phyloP scores from a whole-genome alignment of 2,888 invertebrate genomes.

The Lasius platythorax region DNA sequence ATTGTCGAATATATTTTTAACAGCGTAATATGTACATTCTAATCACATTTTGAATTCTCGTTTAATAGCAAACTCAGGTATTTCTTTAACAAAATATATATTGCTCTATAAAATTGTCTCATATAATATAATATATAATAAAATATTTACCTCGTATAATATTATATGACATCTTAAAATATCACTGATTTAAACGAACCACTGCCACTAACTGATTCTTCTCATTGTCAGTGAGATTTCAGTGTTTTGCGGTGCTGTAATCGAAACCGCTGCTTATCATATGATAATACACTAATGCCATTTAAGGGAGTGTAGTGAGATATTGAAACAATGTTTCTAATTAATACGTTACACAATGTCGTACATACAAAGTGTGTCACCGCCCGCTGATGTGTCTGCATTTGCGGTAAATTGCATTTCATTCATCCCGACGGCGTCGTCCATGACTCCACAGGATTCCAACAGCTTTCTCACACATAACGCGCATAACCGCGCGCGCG shows the following conservation, averaged over 20 bases:
- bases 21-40: not conserved
- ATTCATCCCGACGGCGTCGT: conserved; percentile 36
- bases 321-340: not conserved
- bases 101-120: not conserved
- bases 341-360: not conserved
- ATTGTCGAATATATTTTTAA: not conserved
- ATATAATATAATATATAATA: not conserved
- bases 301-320: not conserved
- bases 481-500: not conserved
- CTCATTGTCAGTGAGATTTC: not conserved
- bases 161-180: not conserved
- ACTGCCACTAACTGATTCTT: not conserved
- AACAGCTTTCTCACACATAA: conserved; percentile 18
- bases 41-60: not conserved
- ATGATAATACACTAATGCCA: not conserved
- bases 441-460: conserved; percentile 37
- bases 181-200: not conserved
- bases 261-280: not conserved
- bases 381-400: conserved; percentile 12
- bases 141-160: not conserved
- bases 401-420: conserved; percentile 29
- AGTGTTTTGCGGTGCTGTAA: not conserved
- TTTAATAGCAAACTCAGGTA: not conserved
- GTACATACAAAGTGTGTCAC: conserved; percentile 27
- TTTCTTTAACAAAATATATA: not conserved